Base-by-base conservation (phyloP, 1,140 invertebrate species). In the Battus philenor region DNA sequence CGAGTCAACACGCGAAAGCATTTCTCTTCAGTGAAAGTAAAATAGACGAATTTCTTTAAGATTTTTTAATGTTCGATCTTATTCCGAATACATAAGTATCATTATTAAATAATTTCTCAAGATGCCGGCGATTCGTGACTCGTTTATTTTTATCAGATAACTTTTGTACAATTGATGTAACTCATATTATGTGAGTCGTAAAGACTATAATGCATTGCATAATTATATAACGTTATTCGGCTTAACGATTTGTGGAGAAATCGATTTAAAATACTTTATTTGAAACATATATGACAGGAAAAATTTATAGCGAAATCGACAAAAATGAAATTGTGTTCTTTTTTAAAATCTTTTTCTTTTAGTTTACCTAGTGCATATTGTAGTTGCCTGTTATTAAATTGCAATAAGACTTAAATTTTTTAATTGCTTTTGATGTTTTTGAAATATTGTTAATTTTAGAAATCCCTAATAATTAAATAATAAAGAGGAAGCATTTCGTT, bases 21-120 rank as follows among this genome's bases (percentile, higher is more conserved):
- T 50, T 54, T 34, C 47, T 34, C 38, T 47, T 51, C 36, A 47
- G 57, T 55, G 57, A 59, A 59, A 59, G 52, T 44, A 55, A 59
- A 59, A 59, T 48, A 59, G 39, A 53, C 13, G 13, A 44, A 24
- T 26, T 48, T 13, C 18, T 20, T 30, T 5, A 2, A 11, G 1
- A 1, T 13, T 36, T 43, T 29, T 17, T 30, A 43, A 36, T 1
- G 17, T 22, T 44, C 26, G 47, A 16, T 44, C 50, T 47, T 53
- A 53, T 44, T 9, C 11, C 26, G 6, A 18, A 12, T 31, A 5
- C 3, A 20, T 47, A 47, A 47, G 32, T 38, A 24, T 47, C 24
- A 29, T 29, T 29, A 18, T 41, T 12, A 15, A 41, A 41, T 27
- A 12, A 6, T 6, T 20, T 20, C 18, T 18, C 4, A 18, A 8